Evolutionary conservation across 2,888 invertebrate species (phyloP).

Genomic region (Abrostola tripartita): DNA sequence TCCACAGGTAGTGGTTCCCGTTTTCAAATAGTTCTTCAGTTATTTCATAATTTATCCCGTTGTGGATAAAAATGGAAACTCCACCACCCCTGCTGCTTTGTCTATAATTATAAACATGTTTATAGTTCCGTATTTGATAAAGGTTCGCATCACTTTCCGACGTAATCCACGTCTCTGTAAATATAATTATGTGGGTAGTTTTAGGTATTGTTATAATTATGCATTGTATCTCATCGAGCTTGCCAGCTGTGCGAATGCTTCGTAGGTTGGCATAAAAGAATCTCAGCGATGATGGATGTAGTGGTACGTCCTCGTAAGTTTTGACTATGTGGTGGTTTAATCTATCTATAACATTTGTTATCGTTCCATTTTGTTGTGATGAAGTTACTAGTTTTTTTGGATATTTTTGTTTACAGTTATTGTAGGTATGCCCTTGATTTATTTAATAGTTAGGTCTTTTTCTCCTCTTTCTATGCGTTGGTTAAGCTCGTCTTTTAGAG

Average conservation of each 20-base stretch:
- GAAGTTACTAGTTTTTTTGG: slow-evolving; percentile 29
- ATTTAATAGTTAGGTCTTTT: slow-evolving; percentile 53
- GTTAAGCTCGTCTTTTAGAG: slow-evolving; percentile 42
- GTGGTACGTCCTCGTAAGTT: slow-evolving; percentile 35
- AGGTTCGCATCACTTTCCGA: too few species aligned
- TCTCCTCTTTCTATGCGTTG: slow-evolving; percentile 47
- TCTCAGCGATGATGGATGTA: slow-evolving; percentile 20
- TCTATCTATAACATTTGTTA: slow-evolving; percentile 2
- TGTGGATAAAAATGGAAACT: too few species aligned
- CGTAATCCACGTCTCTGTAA: too few species aligned
- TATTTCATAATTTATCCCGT: too few species aligned
- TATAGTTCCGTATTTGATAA: too few species aligned
- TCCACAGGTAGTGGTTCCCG: too few species aligned
- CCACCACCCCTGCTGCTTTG: too few species aligned
- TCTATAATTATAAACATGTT: too few species aligned
- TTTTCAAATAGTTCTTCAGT: too few species aligned
- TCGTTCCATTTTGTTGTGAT: neutral
- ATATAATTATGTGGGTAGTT: too few species aligned
- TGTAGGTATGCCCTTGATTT: slow-evolving; percentile 50
- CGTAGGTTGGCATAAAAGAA: slow-evolving; percentile 38
- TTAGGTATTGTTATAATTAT: too few species aligned
- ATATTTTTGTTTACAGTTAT: slow-evolving; percentile 20
- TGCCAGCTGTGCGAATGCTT: slow-evolving; percentile 36
- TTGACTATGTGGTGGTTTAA: slow-evolving; percentile 16
- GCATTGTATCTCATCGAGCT: slow-evolving; percentile 44